These are phyloP conservation scores for Pseudopipra pipra DNA, from an alignment of 2,113 vertebrate genomes.

Conservation along the genomic window DNA sequence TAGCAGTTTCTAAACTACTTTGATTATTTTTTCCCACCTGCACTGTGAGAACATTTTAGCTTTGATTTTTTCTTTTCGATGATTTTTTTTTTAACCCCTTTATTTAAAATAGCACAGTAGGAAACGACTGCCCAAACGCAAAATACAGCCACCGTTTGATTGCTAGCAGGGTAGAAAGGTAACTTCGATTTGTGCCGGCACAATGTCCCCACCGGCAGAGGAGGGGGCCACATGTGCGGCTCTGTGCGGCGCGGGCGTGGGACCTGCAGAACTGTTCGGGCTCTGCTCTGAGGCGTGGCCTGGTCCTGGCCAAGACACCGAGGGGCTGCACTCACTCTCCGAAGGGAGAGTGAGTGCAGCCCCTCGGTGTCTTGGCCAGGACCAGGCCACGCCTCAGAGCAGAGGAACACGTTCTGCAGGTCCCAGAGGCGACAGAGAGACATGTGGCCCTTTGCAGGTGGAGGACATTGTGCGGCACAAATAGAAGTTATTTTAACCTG, in stretches of 20 bases:
- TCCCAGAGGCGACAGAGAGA: neutral
- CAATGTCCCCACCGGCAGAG: too few species aligned
- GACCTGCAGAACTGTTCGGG: too few species aligned
- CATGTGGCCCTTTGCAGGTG: neutral
- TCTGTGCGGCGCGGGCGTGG: too few species aligned
- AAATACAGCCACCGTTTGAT: too few species aligned
- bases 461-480: neutral
- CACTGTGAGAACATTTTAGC: neutral
- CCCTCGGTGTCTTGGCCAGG: neutral
- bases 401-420: accelerated
- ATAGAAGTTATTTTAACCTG: neutral
- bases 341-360: neutral
- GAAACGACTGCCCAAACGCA: neutral
- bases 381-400: accelerated
- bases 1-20: neutral
- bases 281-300: too few species aligned
- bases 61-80: neutral
- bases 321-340: too few species aligned
- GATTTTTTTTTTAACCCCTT: neutral
- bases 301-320: too few species aligned
- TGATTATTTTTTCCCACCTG: neutral
- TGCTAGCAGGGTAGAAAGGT: too few species aligned
- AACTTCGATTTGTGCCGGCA: too few species aligned
- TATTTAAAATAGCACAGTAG: neutral
- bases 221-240: too few species aligned